Evolutionary conservation across 2,113 vertebrate species (phyloP).

Genomic region (Leucopternis melanops): DNA sequence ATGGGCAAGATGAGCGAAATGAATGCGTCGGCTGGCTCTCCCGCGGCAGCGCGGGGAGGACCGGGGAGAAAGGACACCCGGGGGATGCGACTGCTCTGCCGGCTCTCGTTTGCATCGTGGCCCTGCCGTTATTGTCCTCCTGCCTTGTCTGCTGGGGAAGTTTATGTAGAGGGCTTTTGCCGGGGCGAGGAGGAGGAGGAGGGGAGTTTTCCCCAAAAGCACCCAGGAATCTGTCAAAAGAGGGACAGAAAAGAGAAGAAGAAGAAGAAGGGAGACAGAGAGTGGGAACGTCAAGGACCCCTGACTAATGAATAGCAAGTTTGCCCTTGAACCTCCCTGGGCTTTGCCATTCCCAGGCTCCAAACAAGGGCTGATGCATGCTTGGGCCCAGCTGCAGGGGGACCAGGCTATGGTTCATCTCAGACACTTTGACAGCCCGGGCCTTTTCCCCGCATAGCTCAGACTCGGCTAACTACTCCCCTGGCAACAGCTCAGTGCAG

Average conservation of each 20-base stretch:
- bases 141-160: conserved; percentile 65
- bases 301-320: conserved; percentile 91
- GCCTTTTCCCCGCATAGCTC: conserved; percentile 90
- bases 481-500: conserved; percentile 87
- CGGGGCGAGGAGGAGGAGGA: conserved; percentile 5
- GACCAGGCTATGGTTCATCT: conserved; percentile 81
- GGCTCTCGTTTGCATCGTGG: conserved; percentile 60
- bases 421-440: conserved; percentile 89
- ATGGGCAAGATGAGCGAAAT: not conserved
- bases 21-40: not conserved
- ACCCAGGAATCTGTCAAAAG: conserved; percentile 77
- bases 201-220: conserved; percentile 65
- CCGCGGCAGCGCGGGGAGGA: not conserved
- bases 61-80: conserved; percentile 11
- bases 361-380: conserved; percentile 81
- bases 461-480: conserved; percentile 82
- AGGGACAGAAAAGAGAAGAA: conserved; percentile 64
- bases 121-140: conserved; percentile 66
- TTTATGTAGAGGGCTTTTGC: conserved; percentile 64
- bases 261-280: conserved; percentile 69
- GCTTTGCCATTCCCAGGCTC: conserved; percentile 89
- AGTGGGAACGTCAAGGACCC: conserved; percentile 76
- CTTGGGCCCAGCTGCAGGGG: conserved; percentile 85
- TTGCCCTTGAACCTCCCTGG: conserved; percentile 84
- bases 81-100: not conserved